A percentile compares a stretch with the other conserved stretches of the same genome.
phyloP scores from a whole-genome alignment of 1,140 invertebrate species.

The Paramacrobiotus metropolitanus region DNA sequence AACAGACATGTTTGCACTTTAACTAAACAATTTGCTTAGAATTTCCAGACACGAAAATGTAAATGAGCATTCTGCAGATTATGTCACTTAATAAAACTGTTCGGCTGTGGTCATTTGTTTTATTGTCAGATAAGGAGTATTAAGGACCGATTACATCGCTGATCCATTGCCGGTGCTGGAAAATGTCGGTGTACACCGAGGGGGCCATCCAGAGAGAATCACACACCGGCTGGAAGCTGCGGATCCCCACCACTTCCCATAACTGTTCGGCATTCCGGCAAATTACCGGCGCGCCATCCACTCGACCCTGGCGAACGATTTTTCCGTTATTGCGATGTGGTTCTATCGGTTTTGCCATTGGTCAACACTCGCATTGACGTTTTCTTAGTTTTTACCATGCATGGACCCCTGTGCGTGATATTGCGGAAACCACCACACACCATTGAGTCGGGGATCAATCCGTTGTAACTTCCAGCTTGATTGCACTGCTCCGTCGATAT shows the following conservation, averaged over 20 bases:
- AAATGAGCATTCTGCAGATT: too few relatives aligned
- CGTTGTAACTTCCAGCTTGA: not conserved
- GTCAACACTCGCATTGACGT: too few relatives aligned
- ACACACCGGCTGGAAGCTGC: not conserved
- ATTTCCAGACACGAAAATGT: too few relatives aligned
- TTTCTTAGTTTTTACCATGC: constrained; percentile 2
- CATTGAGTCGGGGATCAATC: not conserved
- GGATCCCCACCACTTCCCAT: not conserved
- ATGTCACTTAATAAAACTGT: too few relatives aligned
- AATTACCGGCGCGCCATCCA: not conserved
- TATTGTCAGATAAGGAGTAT: too few relatives aligned
- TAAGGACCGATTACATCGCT: not conserved
- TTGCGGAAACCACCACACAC: not conserved
- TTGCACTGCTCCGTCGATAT: not conserved
- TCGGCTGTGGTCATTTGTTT: too few relatives aligned
- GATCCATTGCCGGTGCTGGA: not conserved
- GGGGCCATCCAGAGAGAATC: not conserved
- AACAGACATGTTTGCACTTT: too few relatives aligned
- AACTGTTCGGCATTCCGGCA: not conserved
- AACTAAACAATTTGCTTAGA: too few relatives aligned
- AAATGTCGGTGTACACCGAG: not conserved
- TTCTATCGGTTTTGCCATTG: too few relatives aligned
- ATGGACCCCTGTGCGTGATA: not conserved
- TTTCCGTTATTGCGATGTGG: too few relatives aligned
- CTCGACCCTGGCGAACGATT: not conserved